Evolutionary conservation across 2,888 invertebrate genomes (phyloP).

Genomic region (Epinotia ramella): DNA sequence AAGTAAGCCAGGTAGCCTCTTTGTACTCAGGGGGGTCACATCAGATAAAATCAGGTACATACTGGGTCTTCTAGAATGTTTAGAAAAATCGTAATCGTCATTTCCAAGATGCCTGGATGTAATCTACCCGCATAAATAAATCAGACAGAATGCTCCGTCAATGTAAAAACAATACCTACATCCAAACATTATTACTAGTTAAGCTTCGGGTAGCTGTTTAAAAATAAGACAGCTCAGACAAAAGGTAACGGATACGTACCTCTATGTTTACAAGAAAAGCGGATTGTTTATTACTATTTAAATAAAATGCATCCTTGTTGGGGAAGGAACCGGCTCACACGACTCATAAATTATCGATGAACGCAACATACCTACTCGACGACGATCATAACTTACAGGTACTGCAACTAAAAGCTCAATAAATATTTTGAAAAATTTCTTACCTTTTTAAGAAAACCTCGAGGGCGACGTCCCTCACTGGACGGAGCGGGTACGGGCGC

Average conservation of each 20-base stretch:
- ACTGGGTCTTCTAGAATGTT: no score
- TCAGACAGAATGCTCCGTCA: neutral
- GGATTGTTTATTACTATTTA: constrained; percentile 29
- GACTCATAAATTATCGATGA: constrained; percentile 52
- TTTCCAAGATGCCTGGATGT: no score
- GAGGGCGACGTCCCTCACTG: constrained; percentile 82
- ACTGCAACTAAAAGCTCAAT: constrained; percentile 18
- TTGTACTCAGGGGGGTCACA: no score
- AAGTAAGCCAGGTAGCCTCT: neutral
- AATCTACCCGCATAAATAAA: constrained; percentile 24
- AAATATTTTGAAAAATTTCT: constrained; percentile 37
- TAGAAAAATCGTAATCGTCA: no score
- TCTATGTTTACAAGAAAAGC: constrained; percentile 20
- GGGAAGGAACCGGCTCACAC: constrained; percentile 64
- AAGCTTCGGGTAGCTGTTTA: neutral
- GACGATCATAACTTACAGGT: constrained; percentile 48
- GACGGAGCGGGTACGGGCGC: constrained; percentile 74
- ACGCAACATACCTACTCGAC: constrained; percentile 36
- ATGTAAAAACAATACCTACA: neutral
- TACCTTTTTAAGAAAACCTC: constrained; percentile 77
- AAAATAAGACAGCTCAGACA: constrained; percentile 27
- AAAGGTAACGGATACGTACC: constrained; percentile 6
- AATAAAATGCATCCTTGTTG: constrained; percentile 51
- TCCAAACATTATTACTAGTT: neutral
- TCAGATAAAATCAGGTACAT: no score